Base-by-base conservation (phyloP, 2,797 vertebrate species). In the Falco rusticolus region DNA sequence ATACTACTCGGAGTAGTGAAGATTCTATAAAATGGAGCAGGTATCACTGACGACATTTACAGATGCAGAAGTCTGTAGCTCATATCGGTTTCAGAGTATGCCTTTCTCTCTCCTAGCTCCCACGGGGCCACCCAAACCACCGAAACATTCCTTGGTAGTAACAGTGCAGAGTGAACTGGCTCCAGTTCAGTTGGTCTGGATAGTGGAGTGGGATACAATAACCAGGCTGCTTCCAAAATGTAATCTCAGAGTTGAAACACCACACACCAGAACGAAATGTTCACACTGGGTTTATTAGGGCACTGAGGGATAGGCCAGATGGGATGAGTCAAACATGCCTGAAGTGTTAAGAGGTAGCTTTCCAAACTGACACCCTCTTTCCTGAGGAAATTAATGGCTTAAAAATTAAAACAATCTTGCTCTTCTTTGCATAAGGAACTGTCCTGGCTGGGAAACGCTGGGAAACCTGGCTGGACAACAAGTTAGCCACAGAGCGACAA, bases 241-340 rank as follows among this genome's bases (percentile, higher is more conserved):
- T 78, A 93, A 75, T 76, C 59, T 91, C 69, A 70, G 70, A 37
- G 54, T 10, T 84, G 77, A 93, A 95, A 94, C 81, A 93, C 65
- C 84, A 93, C 91, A 92, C 53, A 87, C 18, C 33, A 91, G 84
- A 81, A 91, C 33, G 29, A 83, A 92, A 51, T 63, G 59, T 79
- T 94, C 95, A 72, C n/a, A 79, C 13, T 0, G 13, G 69, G 10
- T 91, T 75, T 92, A 68, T 66, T 76, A 81, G 34, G 47, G 65
- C 39, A 79, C 34, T 54, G n/a, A 77, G 39, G n/a, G 29, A 50
- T 64, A 39, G 59, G 60, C 68, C 78, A 96, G 70, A 65, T 7
- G 34, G 17, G 68, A 64, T 89, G 90, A 96, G 41, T 93, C 53
- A 93, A 68, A 82, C 66, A 57, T 34, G n/a, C 10, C 31, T 39